Percentiles rank a stretch among this genome's conserved stretches.
Conservation (phyloP, 2,888 invertebrate genomes). For the Podabrus alpinus region DNA sequence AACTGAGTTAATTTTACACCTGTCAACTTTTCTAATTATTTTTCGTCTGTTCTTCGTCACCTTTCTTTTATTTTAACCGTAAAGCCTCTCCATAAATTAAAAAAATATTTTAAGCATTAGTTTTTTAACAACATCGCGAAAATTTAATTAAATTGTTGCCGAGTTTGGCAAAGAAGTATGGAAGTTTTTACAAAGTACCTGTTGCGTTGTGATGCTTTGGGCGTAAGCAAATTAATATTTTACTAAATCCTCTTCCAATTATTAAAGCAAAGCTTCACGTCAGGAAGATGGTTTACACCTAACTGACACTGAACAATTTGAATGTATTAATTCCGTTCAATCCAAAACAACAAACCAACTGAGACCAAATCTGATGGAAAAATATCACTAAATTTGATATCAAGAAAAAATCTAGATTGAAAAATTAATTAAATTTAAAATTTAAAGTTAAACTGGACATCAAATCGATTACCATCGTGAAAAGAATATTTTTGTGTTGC, state of each 20-base stretch:
- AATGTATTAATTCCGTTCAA: too few relatives aligned
- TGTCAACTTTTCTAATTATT: not conserved
- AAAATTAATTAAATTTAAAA: too few relatives aligned
- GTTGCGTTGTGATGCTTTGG: not conserved
- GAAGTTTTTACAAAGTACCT: not conserved
- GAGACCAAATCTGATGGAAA: too few relatives aligned
- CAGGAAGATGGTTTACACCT: too few relatives aligned
- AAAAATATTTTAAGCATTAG: too few relatives aligned
- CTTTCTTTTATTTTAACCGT: too few relatives aligned
- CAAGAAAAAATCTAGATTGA: too few relatives aligned
- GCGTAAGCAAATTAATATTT: not conserved
- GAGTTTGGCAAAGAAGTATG: not conserved
- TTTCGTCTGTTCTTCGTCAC: not conserved
- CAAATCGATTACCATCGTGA: not conserved
- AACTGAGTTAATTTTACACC: not conserved
- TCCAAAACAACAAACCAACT: too few relatives aligned
- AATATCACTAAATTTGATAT: too few relatives aligned
- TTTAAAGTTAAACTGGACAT: not conserved
- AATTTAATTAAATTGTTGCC: not conserved
- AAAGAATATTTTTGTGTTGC: not conserved
- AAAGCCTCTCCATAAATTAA: too few relatives aligned
- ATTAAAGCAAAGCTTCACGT: too few relatives aligned
- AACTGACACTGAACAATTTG: too few relatives aligned
- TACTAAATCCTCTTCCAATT: not conserved
- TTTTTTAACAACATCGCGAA: not conserved